Conservation (phyloP, 2,888 invertebrate genomes). For the Glyphotaelius pellucidus region DNA sequence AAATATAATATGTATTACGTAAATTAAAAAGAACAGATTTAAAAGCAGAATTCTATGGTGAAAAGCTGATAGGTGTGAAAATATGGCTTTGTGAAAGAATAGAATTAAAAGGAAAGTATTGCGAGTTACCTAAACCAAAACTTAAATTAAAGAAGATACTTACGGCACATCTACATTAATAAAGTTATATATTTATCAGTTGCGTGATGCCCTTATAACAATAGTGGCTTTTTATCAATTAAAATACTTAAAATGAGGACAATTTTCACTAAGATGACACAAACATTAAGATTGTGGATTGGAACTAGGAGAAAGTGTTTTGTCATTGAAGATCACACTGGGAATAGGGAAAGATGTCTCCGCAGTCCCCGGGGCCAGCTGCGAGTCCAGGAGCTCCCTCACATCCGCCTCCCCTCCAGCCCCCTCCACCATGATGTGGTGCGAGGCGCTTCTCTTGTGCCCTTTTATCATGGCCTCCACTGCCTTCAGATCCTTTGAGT, state of each 20-base stretch:
- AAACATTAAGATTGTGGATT: slow-evolving; percentile 62
- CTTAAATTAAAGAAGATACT: not conserved
- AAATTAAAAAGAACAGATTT: slow-evolving; percentile 33
- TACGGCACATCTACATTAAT: slow-evolving; percentile 5
- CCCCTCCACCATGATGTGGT: slow-evolving; percentile 75
- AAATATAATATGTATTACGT: slow-evolving; percentile 13
- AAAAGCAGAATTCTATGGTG: not conserved
- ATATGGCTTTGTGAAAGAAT: not conserved
- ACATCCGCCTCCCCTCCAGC: slow-evolving; percentile 62
- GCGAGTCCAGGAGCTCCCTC: slow-evolving; percentile 59
- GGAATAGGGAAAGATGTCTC: slow-evolving; percentile 52
- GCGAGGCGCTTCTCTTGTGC: slow-evolving; percentile 76
- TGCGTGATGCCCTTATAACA: slow-evolving; percentile 37
- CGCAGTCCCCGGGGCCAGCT: slow-evolving; percentile 36
- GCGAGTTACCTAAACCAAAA: not conserved
- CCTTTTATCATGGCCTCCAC: slow-evolving; percentile 67
- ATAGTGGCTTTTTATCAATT: slow-evolving; percentile 24
- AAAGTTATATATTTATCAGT: slow-evolving; percentile 28
- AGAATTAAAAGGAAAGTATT: slow-evolving; percentile 21
- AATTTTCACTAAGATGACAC: slow-evolving; percentile 61
- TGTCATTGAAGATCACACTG: slow-evolving; percentile 59
- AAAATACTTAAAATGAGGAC: slow-evolving; percentile 35
- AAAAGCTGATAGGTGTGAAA: not conserved
- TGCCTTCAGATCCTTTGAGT: slow-evolving; percentile 77
- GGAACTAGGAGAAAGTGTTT: slow-evolving; percentile 60